Evolutionary conservation across 2,113 vertebrate species (phyloP).

Genomic region (Menidia beryllina): DNA sequence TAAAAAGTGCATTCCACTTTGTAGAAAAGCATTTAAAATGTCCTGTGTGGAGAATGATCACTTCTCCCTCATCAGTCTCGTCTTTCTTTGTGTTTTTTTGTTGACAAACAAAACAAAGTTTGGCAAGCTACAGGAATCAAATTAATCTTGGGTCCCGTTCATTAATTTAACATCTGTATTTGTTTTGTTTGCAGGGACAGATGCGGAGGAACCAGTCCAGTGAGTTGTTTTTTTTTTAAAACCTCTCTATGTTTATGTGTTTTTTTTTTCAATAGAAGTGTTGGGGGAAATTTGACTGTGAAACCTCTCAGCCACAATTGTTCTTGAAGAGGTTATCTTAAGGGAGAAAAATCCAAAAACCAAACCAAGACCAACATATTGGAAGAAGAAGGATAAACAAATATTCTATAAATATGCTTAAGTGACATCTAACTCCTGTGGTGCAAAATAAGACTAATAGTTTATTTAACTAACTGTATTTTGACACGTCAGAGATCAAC

Average conservation of each 20-base stretch:
- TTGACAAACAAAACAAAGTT: constrained; percentile 8
- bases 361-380: constrained; percentile 72
- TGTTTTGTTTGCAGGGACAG: constrained; percentile 85
- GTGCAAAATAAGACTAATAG: constrained; percentile 68
- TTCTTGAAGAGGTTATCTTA: constrained; percentile 69
- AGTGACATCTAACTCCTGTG: constrained; percentile 42
- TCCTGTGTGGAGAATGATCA: background rate
- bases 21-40: constrained; percentile 7
- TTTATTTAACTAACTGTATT: constrained; percentile 73
- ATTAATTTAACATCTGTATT: constrained; percentile 74
- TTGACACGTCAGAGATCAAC: constrained; percentile 65
- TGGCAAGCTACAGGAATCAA: constrained; percentile 2
- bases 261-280: constrained; percentile 14
- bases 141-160: constrained; percentile 7
- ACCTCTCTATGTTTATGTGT: constrained; percentile 46
- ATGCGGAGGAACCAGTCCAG: constrained; percentile 94
- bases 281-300: background rate
- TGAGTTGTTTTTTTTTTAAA: constrained; percentile 84
- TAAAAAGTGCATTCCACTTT: background rate
- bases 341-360: constrained; percentile 53
- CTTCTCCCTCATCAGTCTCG: background rate
- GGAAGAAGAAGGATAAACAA: constrained; percentile 65
- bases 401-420: constrained; percentile 52
- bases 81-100: background rate
- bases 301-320: constrained; percentile 49